Percentiles rank a stretch among this genome's conserved stretches.
phyloP scores from a whole-genome alignment of 1,140 invertebrate species.

The Drosophila aff. region DNA sequence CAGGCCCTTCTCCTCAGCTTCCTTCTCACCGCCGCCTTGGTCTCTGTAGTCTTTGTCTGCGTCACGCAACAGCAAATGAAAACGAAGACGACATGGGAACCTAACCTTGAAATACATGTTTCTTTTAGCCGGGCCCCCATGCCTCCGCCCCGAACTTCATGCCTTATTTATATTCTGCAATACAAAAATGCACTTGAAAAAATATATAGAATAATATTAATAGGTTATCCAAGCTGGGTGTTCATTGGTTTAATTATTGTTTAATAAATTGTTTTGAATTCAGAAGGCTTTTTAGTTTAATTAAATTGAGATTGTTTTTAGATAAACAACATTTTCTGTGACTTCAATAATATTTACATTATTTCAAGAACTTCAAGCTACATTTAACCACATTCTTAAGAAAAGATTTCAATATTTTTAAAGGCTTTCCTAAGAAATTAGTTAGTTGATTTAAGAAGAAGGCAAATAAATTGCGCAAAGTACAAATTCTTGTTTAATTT shows the following conservation, averaged over 20 bases:
- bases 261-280: neutral
- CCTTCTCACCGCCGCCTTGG: slow-evolving; percentile 10
- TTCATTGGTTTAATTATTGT: neutral
- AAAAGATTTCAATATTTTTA: neutral
- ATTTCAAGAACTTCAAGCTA: neutral
- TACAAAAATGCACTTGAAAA: slow-evolving; percentile 5
- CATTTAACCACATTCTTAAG: neutral
- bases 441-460: neutral
- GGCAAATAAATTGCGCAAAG: neutral
- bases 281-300: too few species aligned
- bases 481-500: neutral
- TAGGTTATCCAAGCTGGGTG: neutral
- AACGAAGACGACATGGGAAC: slow-evolving; percentile 72
- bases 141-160: neutral
- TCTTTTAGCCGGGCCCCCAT: slow-evolving; percentile 18
- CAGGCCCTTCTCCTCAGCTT: slow-evolving; percentile 27
- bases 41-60: slow-evolving; percentile 42
- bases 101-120: slow-evolving; percentile 73
- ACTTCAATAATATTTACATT: too few species aligned
- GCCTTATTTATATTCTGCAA: slow-evolving; percentile 34
- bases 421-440: neutral
- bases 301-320: too few species aligned
- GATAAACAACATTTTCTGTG: too few species aligned
- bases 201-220: neutral
- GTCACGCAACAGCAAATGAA: slow-evolving; percentile 71